Evolutionary conservation across 2,888 invertebrate genomes (phyloP).

Genomic region (Harpagoxenus sublaevis): DNA sequence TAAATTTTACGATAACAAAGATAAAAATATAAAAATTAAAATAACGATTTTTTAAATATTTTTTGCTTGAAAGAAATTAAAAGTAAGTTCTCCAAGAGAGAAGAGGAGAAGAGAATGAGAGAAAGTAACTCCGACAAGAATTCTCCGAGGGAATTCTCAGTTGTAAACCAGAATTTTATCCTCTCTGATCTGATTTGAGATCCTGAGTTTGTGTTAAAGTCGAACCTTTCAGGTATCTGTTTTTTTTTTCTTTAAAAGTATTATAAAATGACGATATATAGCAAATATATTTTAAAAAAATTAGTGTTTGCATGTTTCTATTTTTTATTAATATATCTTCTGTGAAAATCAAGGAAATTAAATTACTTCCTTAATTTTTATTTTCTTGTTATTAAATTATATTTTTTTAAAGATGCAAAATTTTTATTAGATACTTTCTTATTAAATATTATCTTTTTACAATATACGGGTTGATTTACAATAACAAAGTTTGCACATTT

Average conservation of each 20-base stretch:
- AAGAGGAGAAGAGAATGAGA: neutral
- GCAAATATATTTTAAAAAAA: neutral
- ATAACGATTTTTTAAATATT: neutral
- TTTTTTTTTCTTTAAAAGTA: neutral
- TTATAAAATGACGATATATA: neutral
- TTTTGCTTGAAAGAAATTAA: neutral
- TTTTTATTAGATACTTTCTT: slow-evolving; percentile 31
- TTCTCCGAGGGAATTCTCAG: neutral
- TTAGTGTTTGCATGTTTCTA: neutral
- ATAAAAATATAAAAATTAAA: slow-evolving; percentile 13
- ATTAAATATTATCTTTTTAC: slow-evolving; percentile 41
- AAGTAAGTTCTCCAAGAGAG: neutral
- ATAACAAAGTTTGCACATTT: slow-evolving; percentile 18
- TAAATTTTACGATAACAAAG: slow-evolving; percentile 11
- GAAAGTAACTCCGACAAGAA: neutral
- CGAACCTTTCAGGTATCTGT: neutral
- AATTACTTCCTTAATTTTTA: slow-evolving; percentile 2
- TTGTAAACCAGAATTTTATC: neutral
- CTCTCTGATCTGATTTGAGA: neutral
- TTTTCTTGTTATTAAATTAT: slow-evolving; percentile 31
- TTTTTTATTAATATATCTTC: neutral
- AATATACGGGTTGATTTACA: neutral
- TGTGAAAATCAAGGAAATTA: slow-evolving; percentile 6
- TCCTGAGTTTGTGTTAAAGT: neutral
- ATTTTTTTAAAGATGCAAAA: slow-evolving; percentile 37